Evolutionary conservation across 2,888 invertebrate genomes (phyloP), one percentile per base, ranked within the genome.

Genomic region (Plagiodera versicolora): DNA sequence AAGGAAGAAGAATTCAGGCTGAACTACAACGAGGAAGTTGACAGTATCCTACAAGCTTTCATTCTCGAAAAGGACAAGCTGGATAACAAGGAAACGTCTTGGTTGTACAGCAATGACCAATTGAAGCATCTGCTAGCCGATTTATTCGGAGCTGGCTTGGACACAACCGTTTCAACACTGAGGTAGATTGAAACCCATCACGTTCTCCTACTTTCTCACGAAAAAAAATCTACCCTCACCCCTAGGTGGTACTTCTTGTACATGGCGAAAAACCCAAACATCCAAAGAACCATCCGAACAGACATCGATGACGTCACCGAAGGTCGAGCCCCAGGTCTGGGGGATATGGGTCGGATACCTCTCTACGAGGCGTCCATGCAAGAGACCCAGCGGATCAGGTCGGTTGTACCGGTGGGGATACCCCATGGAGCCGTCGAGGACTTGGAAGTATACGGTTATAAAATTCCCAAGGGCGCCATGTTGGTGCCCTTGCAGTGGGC

Each of bases 61-160:
- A 79, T 89, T 32, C 71, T 80, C 16, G 89, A 90, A 74, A 86
- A 87, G 69, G 69, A 73, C 65, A 83, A 83, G 70, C 82, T 84
- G 46, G 81, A 80, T 5, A 74, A 51, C 6, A 59, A 59, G 17
- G 16, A 52, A 30, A 72, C 77, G 5, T 79, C 81, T n/a, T 75
- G 77, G 54, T 84, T 84, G 68, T 88, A 88, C 74, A n/a, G n/a
- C n/a, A 86, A 82, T 14, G 83, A 86, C 67, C 83, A 85, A 56
- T 81, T 92, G 73, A 80, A 87, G 68, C 91, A 89, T 76, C 81
- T 94, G 24, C 75, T 94, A 61, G 90, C 90, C 2, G 95, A 95
- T 78, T 82, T 94, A 74, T 92, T 92, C 74, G 93, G 94, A 0
- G 94, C 94, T 11, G 92, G 93, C 3, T 84, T 92, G 53, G 95